Conservation (phyloP, 2,113 vertebrate species). For the Tachysurus vachellii region DNA sequence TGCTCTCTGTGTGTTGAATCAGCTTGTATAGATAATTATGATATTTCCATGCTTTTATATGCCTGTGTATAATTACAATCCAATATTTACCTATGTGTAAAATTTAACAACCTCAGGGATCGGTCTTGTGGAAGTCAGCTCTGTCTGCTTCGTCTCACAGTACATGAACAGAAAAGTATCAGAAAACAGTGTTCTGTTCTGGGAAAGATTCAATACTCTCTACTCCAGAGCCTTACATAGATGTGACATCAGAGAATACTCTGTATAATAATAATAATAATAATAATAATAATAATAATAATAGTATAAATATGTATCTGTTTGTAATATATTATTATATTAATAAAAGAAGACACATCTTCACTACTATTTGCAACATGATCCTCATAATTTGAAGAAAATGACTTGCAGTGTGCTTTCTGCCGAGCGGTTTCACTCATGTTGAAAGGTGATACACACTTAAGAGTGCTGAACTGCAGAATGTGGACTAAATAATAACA, state of each 20-base stretch:
- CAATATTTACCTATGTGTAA: slow-evolving; percentile 14
- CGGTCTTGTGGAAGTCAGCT: background rate
- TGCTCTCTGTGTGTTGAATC: background rate
- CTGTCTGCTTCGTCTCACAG: slow-evolving; percentile 21
- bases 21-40: background rate
- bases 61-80: background rate
- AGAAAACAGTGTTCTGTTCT: background rate
- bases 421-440: background rate
- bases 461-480: background rate
- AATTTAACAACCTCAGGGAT: slow-evolving; percentile 23
- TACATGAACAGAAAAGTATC: slow-evolving; percentile 21
- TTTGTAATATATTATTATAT: too few relatives aligned
- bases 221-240: slow-evolving; percentile 37
- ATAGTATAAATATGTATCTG: too few relatives aligned
- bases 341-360: background rate
- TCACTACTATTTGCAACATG: slow-evolving; percentile 11
- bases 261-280: too few relatives aligned
- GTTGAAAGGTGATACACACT: background rate
- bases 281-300: too few relatives aligned
- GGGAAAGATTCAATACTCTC: slow-evolving; percentile 8
- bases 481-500: background rate
- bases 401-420: background rate
- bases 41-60: background rate
- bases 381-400: background rate
- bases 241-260: too few relatives aligned